phyloP scores from a whole-genome alignment of 2,888 invertebrate genomes.

The Epinotia demarniana region DNA sequence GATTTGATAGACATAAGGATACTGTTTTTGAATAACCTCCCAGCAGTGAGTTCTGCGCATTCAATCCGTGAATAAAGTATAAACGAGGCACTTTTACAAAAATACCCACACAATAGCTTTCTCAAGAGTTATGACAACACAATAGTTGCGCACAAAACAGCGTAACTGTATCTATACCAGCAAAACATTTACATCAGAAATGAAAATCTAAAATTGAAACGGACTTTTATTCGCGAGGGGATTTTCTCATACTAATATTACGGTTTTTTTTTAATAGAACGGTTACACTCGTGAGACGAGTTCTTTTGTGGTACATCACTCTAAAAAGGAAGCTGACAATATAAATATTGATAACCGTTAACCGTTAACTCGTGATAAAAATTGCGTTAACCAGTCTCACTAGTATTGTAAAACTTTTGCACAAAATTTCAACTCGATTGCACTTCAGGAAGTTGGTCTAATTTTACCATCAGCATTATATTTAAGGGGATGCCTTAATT shows the following conservation, averaged over 20 bases:
- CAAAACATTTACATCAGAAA: conserved; percentile 15
- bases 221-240: conserved; percentile 1
- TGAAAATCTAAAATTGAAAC: conserved; percentile 21
- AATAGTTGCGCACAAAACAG: conserved; percentile 11
- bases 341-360: neutral
- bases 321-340: neutral
- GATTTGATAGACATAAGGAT: neutral
- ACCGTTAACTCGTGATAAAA: no score
- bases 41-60: neutral
- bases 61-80: conserved; percentile 16
- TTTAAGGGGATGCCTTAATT: no score
- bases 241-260: conserved; percentile 13
- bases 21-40: neutral
- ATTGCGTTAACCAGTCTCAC: no score
- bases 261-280: neutral
- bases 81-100: neutral
- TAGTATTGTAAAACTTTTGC: no score
- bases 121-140: conserved; percentile 16
- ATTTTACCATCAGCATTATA: no score
- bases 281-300: neutral
- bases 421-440: no score
- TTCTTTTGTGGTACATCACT: conserved; percentile 9
- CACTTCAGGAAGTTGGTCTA: no score
- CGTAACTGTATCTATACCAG: conserved; percentile 1
- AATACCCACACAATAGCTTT: conserved; percentile 10